These are phyloP conservation scores for Caprella mutica DNA, from an alignment of 2,888 invertebrate species.

Conservation along the genomic window DNA sequence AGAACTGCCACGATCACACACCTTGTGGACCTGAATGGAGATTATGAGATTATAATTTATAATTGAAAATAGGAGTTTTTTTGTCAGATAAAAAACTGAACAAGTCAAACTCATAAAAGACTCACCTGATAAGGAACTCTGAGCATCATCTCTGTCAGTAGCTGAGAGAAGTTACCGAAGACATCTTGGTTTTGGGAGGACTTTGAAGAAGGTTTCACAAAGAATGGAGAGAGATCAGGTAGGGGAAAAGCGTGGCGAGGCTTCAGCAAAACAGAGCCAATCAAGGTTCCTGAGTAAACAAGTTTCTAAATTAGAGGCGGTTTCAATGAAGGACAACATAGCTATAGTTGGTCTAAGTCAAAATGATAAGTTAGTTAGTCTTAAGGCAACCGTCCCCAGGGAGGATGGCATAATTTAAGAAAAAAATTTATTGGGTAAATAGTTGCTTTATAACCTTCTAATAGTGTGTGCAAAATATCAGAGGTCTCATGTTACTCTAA, in stretches of 20 bases:
- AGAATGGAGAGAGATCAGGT: slow-evolving; percentile 93
- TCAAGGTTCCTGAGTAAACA: slow-evolving; percentile 43
- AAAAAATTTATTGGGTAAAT: no score
- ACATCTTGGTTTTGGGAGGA: slow-evolving; percentile 66
- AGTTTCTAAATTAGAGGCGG: no score
- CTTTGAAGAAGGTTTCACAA: slow-evolving; percentile 79
- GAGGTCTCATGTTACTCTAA: no score
- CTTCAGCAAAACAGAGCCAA: slow-evolving; percentile 62
- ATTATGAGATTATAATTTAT: slow-evolving; percentile 51
- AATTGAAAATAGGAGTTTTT: slow-evolving; percentile 35
- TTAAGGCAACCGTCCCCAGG: no score
- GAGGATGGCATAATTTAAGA: no score
- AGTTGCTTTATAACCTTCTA: no score
- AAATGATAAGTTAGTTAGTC: no score
- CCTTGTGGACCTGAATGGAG: slow-evolving; percentile 69
- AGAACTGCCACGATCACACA: slow-evolving; percentile 18
- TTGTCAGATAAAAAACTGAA: slow-evolving; percentile 41
- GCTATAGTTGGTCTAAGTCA: no score
- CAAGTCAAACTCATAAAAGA: slow-evolving; percentile 50
- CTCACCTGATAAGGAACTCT: slow-evolving; percentile 84
- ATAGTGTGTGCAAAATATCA: no score
- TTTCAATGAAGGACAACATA: no score
- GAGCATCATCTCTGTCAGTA: slow-evolving; percentile 90
- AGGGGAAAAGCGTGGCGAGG: slow-evolving; percentile 64
- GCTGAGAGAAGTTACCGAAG: slow-evolving; percentile 82